Percentiles rank a stretch among this genome's conserved stretches.
Evolutionary conservation across 1,140 invertebrate species (phyloP).

Genomic region (Ceratoteleas bidentatus): DNA sequence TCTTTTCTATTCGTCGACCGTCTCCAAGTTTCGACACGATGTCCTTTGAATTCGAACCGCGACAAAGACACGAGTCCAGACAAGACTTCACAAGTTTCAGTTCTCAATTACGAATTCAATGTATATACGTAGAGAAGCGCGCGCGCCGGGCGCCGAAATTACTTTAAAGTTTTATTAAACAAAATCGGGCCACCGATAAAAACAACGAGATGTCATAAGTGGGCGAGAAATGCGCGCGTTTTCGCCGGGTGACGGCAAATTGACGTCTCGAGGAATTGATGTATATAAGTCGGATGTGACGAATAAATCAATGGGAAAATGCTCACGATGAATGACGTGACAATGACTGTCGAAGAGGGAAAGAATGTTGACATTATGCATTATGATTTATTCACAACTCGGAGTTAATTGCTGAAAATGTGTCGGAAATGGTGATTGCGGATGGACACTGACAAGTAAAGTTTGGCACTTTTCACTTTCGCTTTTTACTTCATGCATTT

Average conservation of each 20-base stretch:
- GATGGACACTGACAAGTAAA: no score
- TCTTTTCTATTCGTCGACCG: constrained; percentile 61
- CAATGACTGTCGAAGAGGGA: no score
- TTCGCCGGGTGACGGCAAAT: constrained; percentile 1
- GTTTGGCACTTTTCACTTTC: no score
- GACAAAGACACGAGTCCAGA: constrained; percentile 67
- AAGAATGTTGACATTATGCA: no score
- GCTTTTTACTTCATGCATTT: no score
- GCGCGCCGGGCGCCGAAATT: constrained; percentile 37
- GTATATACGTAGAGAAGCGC: constrained; percentile 17
- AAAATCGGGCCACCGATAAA: constrained; percentile 45
- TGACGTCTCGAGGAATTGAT: not conserved
- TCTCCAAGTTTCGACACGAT: constrained; percentile 63
- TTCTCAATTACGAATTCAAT: constrained; percentile 65
- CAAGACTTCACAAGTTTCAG: constrained; percentile 66
- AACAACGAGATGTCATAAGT: constrained; percentile 40
- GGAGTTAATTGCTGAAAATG: no score
- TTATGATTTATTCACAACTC: no score
- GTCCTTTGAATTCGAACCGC: constrained; percentile 68
- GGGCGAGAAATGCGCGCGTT: not conserved
- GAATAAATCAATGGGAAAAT: no score
- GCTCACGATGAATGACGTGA: no score
- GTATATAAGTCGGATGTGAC: no score
- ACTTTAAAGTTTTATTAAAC: constrained; percentile 61
- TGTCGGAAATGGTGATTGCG: no score